Base-by-base conservation (phyloP, 2,888 invertebrate species). In the Caprella mutica region DNA sequence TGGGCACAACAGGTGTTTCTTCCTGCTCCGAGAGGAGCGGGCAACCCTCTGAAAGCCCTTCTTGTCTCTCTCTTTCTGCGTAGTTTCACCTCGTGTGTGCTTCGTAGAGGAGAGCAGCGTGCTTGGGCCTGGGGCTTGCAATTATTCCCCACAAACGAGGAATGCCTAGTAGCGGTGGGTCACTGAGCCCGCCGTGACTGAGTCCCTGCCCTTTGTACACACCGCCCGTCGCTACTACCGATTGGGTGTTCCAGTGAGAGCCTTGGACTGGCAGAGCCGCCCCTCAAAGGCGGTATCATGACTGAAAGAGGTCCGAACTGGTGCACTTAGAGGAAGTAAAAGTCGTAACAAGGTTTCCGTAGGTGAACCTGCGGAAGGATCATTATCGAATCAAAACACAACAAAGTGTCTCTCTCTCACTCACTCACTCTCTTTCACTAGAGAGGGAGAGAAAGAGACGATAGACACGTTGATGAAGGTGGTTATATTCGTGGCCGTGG, bases 81-180 rank as follows among this genome's bases (percentile, higher is more conserved):
- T 43, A 24, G 43, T n/a, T n/a, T n/a, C n/a, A n/a, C n/a, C n/a
- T n/a, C n/a, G n/a, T n/a, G n/a, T n/a, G n/a, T n/a, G n/a, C n/a
- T n/a, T n/a, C n/a, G n/a, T n/a, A n/a, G n/a, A n/a, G n/a, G n/a
- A n/a, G n/a, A n/a, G n/a, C n/a, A 26, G 43, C 80, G 78, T 81
- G 80, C 74, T 78, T 74, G 80, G 80, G 78, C 80, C 78, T 75
- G 78, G 76, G 77, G 73, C 73, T 78, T 79, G 78, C 73, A 80
- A 79, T 77, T 78, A 70, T 77, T 76, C 66, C 69, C 69, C 73
- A 68, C 73, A 71, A 79, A 80, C 79, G 77, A 79, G 78, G 78
- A 80, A 79, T 80, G 78, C 78, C 80, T 76, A 79, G 80, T 81
- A 80, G 79, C 77, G 75, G 77, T 77, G 77, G 78, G 79, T 80